A percentile compares a stretch with the other conserved stretches of the same genome.
phyloP scores from a whole-genome alignment of 2,797 vertebrate species.

The Adrianichthys oophorus region DNA sequence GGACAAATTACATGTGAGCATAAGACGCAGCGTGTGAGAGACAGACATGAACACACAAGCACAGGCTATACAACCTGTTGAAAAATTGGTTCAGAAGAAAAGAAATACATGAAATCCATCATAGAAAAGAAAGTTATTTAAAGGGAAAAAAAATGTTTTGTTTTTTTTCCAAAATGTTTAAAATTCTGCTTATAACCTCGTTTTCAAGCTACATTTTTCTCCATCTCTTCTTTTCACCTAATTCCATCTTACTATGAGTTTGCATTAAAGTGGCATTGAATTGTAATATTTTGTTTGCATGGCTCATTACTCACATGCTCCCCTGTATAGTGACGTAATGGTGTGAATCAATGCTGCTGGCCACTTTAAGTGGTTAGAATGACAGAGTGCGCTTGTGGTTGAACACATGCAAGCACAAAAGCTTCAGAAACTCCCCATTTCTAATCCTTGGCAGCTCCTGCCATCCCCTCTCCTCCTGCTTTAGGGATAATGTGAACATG shows the following conservation, averaged over 20 bases:
- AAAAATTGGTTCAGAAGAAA: not conserved
- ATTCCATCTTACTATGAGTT: constrained; percentile 20
- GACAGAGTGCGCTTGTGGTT: not conserved
- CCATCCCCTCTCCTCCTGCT: constrained; percentile 26
- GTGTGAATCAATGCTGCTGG: constrained; percentile 25
- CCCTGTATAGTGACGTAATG: constrained; percentile 19
- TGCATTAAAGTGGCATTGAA: constrained; percentile 43
- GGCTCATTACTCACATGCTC: constrained; percentile 58
- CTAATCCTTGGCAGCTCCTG: constrained; percentile 51
- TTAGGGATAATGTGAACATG: not conserved
- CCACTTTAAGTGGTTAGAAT: constrained; percentile 19
- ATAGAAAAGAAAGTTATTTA: not conserved
- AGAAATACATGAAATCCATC: not conserved
- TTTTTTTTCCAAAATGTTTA: not conserved
- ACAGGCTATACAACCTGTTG: constrained; percentile 13
- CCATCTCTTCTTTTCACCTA: constrained; percentile 10
- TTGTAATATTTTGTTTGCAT: constrained; percentile 52
- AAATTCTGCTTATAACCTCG: not conserved
- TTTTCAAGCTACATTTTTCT: constrained; percentile 18
- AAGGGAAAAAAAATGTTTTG: too few relatives aligned
- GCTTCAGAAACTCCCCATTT: constrained; percentile 45
- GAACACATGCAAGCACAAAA: constrained; percentile 18
- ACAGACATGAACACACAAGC: constrained; percentile 14
- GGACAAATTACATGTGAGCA: constrained; percentile 44
- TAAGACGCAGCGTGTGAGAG: constrained; percentile 16